Base-by-base conservation (phyloP, 2,888 invertebrate species). In the Apodemia duryi region DNA sequence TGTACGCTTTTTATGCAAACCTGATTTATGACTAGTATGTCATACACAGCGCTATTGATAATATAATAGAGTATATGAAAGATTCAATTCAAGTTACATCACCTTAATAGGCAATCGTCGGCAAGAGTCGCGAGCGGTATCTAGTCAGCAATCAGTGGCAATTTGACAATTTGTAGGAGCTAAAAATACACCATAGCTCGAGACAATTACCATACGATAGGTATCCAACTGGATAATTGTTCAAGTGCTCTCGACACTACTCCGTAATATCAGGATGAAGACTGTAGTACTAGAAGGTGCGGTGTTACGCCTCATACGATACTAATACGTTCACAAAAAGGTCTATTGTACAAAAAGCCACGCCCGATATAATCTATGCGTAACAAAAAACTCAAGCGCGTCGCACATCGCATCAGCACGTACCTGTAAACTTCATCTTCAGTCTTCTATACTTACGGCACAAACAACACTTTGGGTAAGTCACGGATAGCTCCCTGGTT, bases 381-480 rank as follows among this genome's bases (percentile, higher is more conserved):
- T 61, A 63, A 66, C 68, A 61, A 67, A 67, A 66, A 66, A 41
- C 43, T 43, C 43, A 41, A 7, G 63, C 65, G 63, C 66, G 35
- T 54, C 29, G 46, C 64, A 64, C 63, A 46, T 46, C 46, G 46
- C 46, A 46, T 46, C 46, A 13, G 46, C 65, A 73, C 75, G 69
- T 80, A 82, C 81, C 82, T 81, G 78, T 6, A 0, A 4, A 46
- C 52, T 70, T 71, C 75, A 75, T 65, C 66, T 49, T 69, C 67
- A 68, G 63, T 76, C 74, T 80, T 79, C 79, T 73, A 82, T 85
- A 85, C 85, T 85, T 84, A 85, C 83, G 43, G 43, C 43, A 54
- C 54, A 28, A 54, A 54, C 54, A 28, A 54, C 54, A 54, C 54
- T 54, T 10, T 28, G 54, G 54, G 54, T 28, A 54, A 28, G 28